A percentile compares a stretch with the other conserved stretches of the same genome.
phyloP scores from a whole-genome alignment of 37 sponge, comb jelly and placozoan genomes.

The Axinella damicornis region DNA sequence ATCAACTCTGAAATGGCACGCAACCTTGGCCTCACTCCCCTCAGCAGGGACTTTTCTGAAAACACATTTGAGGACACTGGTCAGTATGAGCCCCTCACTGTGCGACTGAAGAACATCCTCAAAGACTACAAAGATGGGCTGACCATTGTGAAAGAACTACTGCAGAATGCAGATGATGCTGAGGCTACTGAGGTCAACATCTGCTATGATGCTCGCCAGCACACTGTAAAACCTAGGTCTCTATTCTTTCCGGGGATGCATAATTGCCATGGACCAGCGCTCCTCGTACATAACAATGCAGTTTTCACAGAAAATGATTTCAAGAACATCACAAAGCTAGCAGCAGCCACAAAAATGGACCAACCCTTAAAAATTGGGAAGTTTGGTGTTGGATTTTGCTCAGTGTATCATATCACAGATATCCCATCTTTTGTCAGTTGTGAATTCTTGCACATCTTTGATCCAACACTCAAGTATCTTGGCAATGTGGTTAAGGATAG shows the following conservation, averaged over 20 bases:
- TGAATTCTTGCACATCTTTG: conserved; percentile 62
- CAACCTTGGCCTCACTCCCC: conserved; percentile 33
- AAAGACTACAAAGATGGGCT: conserved; percentile 80
- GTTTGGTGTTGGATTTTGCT: conserved; percentile 86
- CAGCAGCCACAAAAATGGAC: conserved; percentile 73
- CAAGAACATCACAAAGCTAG: conserved; percentile 81
- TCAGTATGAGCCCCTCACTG: conserved; percentile 70
- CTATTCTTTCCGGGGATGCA: conserved; percentile 69
- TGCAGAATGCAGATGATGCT: conserved; percentile 93
- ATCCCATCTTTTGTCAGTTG: conserved; percentile 75
- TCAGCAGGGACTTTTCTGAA: conserved; percentile 57
- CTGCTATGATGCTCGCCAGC: conserved; percentile 59
- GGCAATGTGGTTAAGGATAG: conserved; percentile 26
- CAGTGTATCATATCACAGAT: conserved; percentile 79
- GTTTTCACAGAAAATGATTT: conserved; percentile 81
- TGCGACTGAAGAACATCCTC: conserved; percentile 74
- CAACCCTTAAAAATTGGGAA: conserved; percentile 81
- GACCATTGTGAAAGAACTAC: conserved; percentile 75
- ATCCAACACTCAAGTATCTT: conserved; percentile 67
- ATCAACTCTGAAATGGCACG: conserved; percentile 28
- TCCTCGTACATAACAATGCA: conserved; percentile 65
- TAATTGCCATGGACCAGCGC: conserved; percentile 73
- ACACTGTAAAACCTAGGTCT: neutral
- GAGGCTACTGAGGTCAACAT: conserved; percentile 75
- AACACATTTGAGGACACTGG: conserved; percentile 69